phyloP scores from a whole-genome alignment of 1,140 invertebrate genomes.

The Drosophila pallidifrons region DNA sequence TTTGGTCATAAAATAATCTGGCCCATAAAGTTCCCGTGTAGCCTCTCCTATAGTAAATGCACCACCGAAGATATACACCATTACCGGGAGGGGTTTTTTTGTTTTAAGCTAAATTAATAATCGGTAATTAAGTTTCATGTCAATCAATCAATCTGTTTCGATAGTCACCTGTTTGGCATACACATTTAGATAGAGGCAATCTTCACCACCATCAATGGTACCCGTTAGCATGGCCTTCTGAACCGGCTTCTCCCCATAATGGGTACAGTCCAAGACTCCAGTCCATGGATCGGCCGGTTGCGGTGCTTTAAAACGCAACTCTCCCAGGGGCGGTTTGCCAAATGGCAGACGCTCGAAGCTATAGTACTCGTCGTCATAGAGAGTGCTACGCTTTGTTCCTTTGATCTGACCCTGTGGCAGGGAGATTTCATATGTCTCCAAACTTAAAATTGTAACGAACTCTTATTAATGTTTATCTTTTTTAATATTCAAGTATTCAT shows the following conservation, averaged over 20 bases:
- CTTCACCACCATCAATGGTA: slow-evolving; percentile 78
- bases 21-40: slow-evolving; percentile 85
- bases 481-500: neutral
- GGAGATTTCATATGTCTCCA: slow-evolving; percentile 47
- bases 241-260: slow-evolving; percentile 58
- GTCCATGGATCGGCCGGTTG: slow-evolving; percentile 70
- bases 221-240: slow-evolving; percentile 57
- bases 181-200: slow-evolving; percentile 85
- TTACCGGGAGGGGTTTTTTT: slow-evolving; percentile 86
- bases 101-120: slow-evolving; percentile 38
- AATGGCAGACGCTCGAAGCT: slow-evolving; percentile 89
- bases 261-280: slow-evolving; percentile 59
- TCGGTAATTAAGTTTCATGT: slow-evolving; percentile 18
- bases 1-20: slow-evolving; percentile 88
- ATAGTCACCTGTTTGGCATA: slow-evolving; percentile 71
- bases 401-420: slow-evolving; percentile 66
- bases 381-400: slow-evolving; percentile 53
- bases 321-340: slow-evolving; percentile 89
- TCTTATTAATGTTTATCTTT: neutral
- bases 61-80: slow-evolving; percentile 91
- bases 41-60: slow-evolving; percentile 86
- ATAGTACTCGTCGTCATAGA: slow-evolving; percentile 76
- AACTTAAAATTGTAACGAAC: neutral
- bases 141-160: slow-evolving; percentile 15
- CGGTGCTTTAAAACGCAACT: slow-evolving; percentile 87